These are phyloP conservation scores for Fratercula arctica DNA, from an alignment of 2,797 vertebrate species.

Conservation along the genomic window DNA sequence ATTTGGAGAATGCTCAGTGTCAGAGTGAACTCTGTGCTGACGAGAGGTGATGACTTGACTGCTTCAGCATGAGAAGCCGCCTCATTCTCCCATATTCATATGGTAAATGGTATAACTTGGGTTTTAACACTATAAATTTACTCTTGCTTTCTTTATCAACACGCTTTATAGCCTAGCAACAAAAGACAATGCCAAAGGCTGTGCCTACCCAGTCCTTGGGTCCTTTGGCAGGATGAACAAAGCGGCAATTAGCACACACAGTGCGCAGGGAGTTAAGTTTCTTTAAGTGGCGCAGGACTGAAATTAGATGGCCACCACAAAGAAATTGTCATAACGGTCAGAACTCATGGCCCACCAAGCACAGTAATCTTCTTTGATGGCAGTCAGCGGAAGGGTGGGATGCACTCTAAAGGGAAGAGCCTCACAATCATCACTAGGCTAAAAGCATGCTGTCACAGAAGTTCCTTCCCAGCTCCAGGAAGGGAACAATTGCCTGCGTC, in stretches of 20 bases:
- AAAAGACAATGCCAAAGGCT: background rate
- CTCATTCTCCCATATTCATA: background rate
- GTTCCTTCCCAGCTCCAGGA: background rate
- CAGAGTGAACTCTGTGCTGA: background rate
- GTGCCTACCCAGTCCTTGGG: background rate
- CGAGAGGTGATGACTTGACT: slow-evolving; percentile 9
- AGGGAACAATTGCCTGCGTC: background rate
- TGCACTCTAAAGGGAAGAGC: background rate
- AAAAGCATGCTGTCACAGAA: background rate
- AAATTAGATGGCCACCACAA: background rate
- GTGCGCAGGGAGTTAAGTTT: background rate
- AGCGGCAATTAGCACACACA: background rate
- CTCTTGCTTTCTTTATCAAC: background rate
- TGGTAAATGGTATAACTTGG: background rate
- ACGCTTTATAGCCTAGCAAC: background rate
- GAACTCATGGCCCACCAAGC: background rate
- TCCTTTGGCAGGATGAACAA: background rate
- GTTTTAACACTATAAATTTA: background rate
- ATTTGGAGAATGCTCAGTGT: slow-evolving; percentile 16
- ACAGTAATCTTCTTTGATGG: background rate
- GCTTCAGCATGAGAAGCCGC: background rate
- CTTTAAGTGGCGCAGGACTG: background rate
- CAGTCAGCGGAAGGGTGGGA: background rate
- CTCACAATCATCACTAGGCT: background rate
- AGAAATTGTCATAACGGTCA: background rate